Evolutionary conservation across 35 echinoderm and acorn worm species (phyloP), one percentile per base, ranked within the genome.

Genomic region (Nesometra sesokonis): DNA sequence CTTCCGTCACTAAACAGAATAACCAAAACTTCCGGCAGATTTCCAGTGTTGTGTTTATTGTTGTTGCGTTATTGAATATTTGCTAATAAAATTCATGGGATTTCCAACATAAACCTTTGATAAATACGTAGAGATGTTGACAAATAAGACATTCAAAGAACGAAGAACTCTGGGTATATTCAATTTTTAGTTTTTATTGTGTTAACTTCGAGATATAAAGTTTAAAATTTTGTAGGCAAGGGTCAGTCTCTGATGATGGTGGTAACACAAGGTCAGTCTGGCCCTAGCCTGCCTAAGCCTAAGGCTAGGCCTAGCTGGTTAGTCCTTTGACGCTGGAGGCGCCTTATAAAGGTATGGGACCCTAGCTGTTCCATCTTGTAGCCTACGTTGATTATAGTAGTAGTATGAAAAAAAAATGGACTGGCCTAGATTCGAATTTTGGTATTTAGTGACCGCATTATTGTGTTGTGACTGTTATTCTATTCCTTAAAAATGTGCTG

Each of bases 131-230:
- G 52, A 67, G 52, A 67, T 67, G 52, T 67, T 67, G 52, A 67
- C 52, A 19, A 5, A 67, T 17, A 83, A 83, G 37, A 83, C 81
- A 39, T 83, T 83, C 23, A 83, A 83, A 39, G 81, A 83, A 31
- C 3, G 81, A 21, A 83, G 81, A 37, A 83, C 34, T 29, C 37
- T 37, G 19, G 81, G 81, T 83, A 83, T 23, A 38, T n/a, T 0
- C 27, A 80, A 7, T n/a, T 34, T 34, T 11, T 80, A 9, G 0
- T 80, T 80, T 80, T 32, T 5, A 80, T 13, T 32, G 31, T 23
- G 17, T 80, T 7, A 32, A 80, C 7, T 80, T 8, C 34, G 31
- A 35, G 34, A 80, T 35, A 11, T 35, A 80, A n/a, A n/a, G n/a
- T n/a, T n/a, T n/a, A n/a, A n/a, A n/a, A n/a, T n/a, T n/a, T n/a